Evolutionary conservation across 2,113 vertebrate species (phyloP), one percentile per base, ranked within the genome.

Genomic region (Hiodon tergisus): DNA sequence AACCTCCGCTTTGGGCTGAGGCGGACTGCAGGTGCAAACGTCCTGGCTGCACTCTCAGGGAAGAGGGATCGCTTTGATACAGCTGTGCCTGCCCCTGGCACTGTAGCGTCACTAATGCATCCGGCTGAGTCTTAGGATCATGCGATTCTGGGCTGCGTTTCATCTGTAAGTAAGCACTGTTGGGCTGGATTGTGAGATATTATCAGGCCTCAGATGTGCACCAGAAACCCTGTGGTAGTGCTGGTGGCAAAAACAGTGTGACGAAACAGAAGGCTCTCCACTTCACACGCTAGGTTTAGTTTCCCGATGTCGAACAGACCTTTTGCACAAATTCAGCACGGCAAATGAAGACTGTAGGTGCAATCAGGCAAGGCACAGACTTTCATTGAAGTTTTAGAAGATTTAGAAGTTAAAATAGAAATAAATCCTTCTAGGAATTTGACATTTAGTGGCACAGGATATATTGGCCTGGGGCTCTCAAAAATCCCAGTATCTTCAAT

Each of bases 311-410:
- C 2, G 31, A 31, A 31, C 31, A 7, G 61, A 63, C 14, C 16
- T 6, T 7, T 63, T n/a, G 77, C 61, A 79, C 80, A 78, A 79
- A 84, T 80, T 71, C 77, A 84, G 79, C 31, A 31, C 75, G 57
- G 61, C 80, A 58, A 8, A 54, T 4, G 6, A 59, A 47, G 46
- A 72, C 8, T 52, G 61, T 6, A 73, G 11, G 7, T 54, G 59
- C 70, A 57, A 59, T 54, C 59, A 72, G 50, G 8, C 48, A 14
- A 48, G 10, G 74, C 78, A 9, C 3, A 74, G 71, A 74, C 79
- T 85, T 85, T 85, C 80, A 81, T 74, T 77, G 84, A 76, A 76
- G 73, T 81, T 83, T 85, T 78, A 63, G 72, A 70, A 69, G 76
- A 77, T 78, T 78, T 81, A 73, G 10, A 72, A 80, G 81, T 60